Base-by-base conservation (phyloP, 2,888 invertebrate species). In the Leucophenga maculata region DNA sequence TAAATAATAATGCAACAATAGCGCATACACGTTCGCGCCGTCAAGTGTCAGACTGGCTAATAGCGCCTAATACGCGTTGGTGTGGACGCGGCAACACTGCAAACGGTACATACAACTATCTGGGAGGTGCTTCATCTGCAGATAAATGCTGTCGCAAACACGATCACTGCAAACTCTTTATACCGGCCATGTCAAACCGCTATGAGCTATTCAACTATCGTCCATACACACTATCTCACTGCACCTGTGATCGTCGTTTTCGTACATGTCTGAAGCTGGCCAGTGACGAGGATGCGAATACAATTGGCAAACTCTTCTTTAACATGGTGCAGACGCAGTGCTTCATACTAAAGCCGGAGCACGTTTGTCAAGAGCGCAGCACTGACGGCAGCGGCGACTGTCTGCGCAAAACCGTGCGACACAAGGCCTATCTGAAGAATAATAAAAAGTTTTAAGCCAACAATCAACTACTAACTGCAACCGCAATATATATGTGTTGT, bases 291-390 rank as follows among this genome's bases (percentile, higher is more conserved):
- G 94, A 96, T 11, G 95, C 97, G 9, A 95, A 95, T 86, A 91
- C 97, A 89, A 96, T 97, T 68, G 97, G 97, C 3, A 95, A 95
- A 83, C 90, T 98, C 44, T 98, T 97, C 91, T 98, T 98, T 92
- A 97, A 98, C 89, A 91, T 97, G 57, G 94, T 98, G n/a, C 96
- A 96, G 86, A 95, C 96, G 0, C 95, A 96, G 86, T 98, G 98
- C 84, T 98, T 98, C 89, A 92, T 94, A 0, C 89, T 98, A 54
- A 94, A 94, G 82, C 92, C 93, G 1, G 93, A 94, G 75, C 92
- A 93, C 77, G 90, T 93, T 31, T 98, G 98, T 89, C 90, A 91
- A 8, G 91, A 93, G 78, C 90, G 93, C 6, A 95, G 95, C 93
- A 94, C 93, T 92, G 94, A 94, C 94, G 96, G 96, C 0, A 93